phyloP scores from a whole-genome alignment of 2,113 vertebrate species.

The Trogon melanurus region DNA sequence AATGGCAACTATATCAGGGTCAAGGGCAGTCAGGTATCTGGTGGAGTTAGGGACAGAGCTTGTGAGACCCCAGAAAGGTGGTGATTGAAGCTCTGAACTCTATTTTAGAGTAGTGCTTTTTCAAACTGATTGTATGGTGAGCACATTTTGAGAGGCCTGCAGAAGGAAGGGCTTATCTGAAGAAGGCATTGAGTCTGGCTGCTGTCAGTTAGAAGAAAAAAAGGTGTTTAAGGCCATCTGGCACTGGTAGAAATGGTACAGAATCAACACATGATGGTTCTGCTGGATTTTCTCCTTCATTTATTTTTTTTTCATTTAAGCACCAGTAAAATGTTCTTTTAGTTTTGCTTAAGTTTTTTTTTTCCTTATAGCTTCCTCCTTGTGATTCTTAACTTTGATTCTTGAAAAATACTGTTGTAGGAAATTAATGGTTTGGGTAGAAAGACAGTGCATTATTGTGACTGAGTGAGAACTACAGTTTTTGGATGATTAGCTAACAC shows the following conservation, averaged over 20 bases:
- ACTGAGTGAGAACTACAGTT: not conserved
- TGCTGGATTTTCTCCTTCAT: not conserved
- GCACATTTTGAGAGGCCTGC: not conserved
- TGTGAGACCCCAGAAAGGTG: not conserved
- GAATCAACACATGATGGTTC: not conserved
- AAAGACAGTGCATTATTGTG: not conserved
- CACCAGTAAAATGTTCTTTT: slow-evolving; percentile 27
- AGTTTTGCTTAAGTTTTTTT: not conserved
- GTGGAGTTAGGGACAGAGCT: not conserved
- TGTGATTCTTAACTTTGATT: not conserved
- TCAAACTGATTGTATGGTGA: not conserved
- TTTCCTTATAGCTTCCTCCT: not conserved
- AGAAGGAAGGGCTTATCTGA: not conserved
- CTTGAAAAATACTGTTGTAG: not conserved
- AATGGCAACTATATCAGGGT: not conserved
- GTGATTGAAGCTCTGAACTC: not conserved
- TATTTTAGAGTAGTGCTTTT: not conserved
- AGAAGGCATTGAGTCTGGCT: slow-evolving; percentile 8
- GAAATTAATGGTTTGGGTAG: not conserved
- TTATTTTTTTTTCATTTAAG: not conserved
- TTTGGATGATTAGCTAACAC: not conserved
- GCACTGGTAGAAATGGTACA: slow-evolving; percentile 12
- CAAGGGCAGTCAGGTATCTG: not conserved
- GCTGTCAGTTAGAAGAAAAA: not conserved
- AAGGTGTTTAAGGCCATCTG: not conserved